Evolutionary conservation across 2,797 vertebrate genomes (phyloP).

Genomic region (Vireo griseus): DNA sequence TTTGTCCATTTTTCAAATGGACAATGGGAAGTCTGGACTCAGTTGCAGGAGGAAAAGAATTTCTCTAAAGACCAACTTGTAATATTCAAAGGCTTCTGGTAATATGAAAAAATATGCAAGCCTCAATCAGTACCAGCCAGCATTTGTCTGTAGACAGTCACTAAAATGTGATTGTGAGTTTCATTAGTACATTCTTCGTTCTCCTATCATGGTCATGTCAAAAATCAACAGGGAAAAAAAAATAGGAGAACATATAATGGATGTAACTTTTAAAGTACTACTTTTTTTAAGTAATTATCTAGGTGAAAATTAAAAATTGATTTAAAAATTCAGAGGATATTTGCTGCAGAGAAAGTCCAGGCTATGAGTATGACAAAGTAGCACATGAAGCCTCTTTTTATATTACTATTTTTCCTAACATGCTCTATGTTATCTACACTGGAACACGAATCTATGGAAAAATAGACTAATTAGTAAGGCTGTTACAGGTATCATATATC

Average conservation of each 20-base stretch:
- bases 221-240: not conserved
- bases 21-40: not conserved
- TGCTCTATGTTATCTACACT: not conserved
- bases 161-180: not conserved
- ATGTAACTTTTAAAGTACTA: not conserved
- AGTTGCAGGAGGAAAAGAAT: not conserved
- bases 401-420: not conserved
- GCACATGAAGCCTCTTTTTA: not conserved
- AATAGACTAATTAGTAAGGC: not conserved
- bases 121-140: not conserved
- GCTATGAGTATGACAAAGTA: not conserved
- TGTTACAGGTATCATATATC: not conserved
- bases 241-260: not conserved
- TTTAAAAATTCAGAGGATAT: not conserved
- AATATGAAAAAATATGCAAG: not conserved
- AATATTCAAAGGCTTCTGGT: not conserved
- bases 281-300: not conserved
- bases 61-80: not conserved
- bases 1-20: not conserved
- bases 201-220: not conserved
- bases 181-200: not conserved
- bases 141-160: not conserved
- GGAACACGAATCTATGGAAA: not conserved
- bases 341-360: not conserved
- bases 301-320: not conserved